Conservation (phyloP, 2,797 vertebrate species). For the Lepus townsendii region DNA sequence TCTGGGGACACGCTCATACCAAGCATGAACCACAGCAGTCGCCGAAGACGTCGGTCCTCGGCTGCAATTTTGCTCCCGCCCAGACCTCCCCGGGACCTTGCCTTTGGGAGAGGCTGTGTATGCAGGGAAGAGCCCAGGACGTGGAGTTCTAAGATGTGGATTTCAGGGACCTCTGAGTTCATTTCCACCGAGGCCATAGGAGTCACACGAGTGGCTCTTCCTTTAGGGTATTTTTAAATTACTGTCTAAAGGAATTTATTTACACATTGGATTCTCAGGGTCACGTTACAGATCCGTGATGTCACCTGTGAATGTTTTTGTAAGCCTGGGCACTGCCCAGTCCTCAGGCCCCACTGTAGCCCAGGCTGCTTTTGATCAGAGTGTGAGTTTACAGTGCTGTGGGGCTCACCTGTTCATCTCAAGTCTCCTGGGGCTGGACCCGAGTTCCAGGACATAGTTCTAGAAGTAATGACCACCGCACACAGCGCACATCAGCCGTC, state of each 20-base stretch:
- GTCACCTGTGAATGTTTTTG: neutral
- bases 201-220: too few relatives aligned
- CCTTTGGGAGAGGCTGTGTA: fast-evolving
- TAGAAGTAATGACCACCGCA: neutral
- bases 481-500: neutral
- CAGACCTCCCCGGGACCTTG: neutral
- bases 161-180: neutral
- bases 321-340: neutral
- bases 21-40: too few relatives aligned
- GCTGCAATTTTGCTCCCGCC: neutral
- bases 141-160: neutral
- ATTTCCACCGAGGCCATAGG: neutral
- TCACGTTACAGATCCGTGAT: neutral
- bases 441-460: neutral
- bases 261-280: too few relatives aligned
- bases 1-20: neutral
- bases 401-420: neutral
- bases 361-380: neutral
- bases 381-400: neutral
- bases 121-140: neutral
- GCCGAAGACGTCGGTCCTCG: neutral
- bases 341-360: neutral
- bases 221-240: too few relatives aligned
- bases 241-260: too few relatives aligned
- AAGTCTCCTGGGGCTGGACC: neutral